Evolutionary conservation across 2,113 vertebrate genomes (phyloP).

Genomic region (Bombycilla garrulus): DNA sequence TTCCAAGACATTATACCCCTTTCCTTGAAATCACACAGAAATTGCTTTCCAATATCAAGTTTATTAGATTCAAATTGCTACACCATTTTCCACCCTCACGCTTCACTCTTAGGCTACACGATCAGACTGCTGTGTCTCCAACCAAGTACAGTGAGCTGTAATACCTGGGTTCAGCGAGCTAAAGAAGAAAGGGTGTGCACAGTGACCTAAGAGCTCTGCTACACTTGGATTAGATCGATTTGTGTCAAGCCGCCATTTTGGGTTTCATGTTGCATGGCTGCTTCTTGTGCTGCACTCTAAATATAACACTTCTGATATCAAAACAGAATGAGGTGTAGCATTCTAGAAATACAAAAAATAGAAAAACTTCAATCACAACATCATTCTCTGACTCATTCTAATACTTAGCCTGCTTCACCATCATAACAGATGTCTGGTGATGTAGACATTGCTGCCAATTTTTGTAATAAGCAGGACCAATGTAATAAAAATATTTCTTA

Average conservation of each 20-base stretch:
- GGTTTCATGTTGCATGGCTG: background rate
- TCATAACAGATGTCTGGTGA: background rate
- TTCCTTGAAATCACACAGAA: background rate
- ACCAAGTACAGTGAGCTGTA: too few relatives aligned
- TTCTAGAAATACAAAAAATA: background rate
- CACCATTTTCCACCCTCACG: background rate
- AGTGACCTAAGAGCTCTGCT: background rate
- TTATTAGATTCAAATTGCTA: background rate
- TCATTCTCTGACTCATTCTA: background rate
- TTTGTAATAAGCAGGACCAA: background rate
- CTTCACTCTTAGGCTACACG: background rate
- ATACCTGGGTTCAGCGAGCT: background rate
- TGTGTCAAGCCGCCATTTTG: background rate
- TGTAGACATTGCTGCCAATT: background rate
- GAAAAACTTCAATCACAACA: background rate
- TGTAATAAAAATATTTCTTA: background rate
- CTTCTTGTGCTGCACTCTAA: background rate
- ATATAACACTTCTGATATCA: background rate
- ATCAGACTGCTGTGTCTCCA: background rate
- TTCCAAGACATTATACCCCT: background rate
- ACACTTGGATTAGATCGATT: background rate
- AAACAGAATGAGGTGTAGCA: background rate
- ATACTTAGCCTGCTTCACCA: background rate
- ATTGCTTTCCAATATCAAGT: background rate
- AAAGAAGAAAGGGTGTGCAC: background rate